Percentiles rank a stretch among this genome's conserved stretches.
Evolutionary conservation across 64 coral and sea anemone species (phyloP).

Genomic region (Dendrophyllia cribrosa): DNA sequence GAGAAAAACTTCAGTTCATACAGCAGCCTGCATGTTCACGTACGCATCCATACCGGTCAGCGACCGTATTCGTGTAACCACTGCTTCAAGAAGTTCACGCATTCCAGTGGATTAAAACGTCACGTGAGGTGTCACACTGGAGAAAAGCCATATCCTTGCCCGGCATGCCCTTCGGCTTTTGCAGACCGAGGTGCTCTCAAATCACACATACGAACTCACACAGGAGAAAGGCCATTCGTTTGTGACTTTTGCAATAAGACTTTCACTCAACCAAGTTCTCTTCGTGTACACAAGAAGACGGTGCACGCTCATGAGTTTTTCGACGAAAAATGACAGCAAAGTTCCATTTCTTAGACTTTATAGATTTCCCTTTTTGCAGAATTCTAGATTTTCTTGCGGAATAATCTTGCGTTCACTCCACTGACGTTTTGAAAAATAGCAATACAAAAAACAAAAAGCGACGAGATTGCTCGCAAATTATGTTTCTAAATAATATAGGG

Average conservation of each 20-base stretch:
- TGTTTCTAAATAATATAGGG: no score
- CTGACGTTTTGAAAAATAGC: no score
- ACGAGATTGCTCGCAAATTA: no score
- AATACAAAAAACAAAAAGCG: no score
- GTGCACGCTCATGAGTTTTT: slow-evolving; percentile 73
- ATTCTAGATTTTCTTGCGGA: no score
- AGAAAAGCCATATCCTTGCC: slow-evolving; percentile 78
- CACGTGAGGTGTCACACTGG: slow-evolving; percentile 85
- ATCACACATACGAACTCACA: slow-evolving; percentile 82
- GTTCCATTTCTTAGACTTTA: background rate
- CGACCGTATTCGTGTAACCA: slow-evolving; percentile 79
- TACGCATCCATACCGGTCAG: slow-evolving; percentile 81
- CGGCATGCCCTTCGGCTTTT: slow-evolving; percentile 74
- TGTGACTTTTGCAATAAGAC: slow-evolving; percentile 79
- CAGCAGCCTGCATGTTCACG: slow-evolving; percentile 81
- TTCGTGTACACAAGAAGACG: slow-evolving; percentile 78
- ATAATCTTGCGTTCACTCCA: no score
- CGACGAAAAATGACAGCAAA: slow-evolving; percentile 44
- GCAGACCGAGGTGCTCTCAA: slow-evolving; percentile 79
- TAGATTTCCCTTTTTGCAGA: background rate
- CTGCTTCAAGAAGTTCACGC: slow-evolving; percentile 81
- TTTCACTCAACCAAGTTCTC: slow-evolving; percentile 78
- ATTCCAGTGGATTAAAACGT: slow-evolving; percentile 82
- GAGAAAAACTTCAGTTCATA: slow-evolving; percentile 78
- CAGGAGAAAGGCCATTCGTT: slow-evolving; percentile 72